These are phyloP conservation scores for Anhinga rufa DNA, from an alignment of 2,113 vertebrate species.

Conservation along the genomic window DNA sequence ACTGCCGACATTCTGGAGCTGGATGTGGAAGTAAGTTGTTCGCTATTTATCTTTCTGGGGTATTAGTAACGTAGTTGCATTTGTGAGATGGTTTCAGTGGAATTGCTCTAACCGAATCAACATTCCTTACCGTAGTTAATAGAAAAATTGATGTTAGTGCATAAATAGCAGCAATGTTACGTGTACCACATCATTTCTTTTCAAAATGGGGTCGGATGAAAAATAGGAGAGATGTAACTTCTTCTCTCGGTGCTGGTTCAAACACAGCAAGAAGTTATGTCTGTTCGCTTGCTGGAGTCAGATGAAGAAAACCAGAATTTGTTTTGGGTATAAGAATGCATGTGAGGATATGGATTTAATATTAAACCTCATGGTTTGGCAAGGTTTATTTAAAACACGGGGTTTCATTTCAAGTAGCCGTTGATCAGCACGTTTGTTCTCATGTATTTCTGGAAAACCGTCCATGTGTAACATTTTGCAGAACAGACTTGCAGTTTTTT, in stretches of 20 bases:
- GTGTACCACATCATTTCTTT: background rate
- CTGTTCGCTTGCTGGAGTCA: background rate
- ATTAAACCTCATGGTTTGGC: background rate
- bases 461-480: background rate
- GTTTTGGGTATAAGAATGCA: background rate
- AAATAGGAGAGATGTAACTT: background rate
- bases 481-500: background rate
- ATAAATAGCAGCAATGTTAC: background rate
- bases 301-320: background rate
- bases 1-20: conserved; percentile 93
- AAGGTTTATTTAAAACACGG: background rate
- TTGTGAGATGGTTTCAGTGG: background rate
- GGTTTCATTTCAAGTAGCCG: background rate
- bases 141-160: background rate
- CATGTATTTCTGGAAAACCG: background rate
- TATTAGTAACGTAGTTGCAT: background rate
- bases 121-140: background rate
- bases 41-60: background rate
- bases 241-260: background rate
- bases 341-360: background rate
- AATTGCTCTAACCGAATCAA: background rate
- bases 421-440: background rate
- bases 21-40: conserved; percentile 87
- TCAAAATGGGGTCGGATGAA: background rate
- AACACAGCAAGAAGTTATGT: background rate